A percentile compares a stretch with the other conserved stretches of the same genome.
Evolutionary conservation across 92 coral and sea anemone species (phyloP).

Genomic region (Scolanthus callimorphus): DNA sequence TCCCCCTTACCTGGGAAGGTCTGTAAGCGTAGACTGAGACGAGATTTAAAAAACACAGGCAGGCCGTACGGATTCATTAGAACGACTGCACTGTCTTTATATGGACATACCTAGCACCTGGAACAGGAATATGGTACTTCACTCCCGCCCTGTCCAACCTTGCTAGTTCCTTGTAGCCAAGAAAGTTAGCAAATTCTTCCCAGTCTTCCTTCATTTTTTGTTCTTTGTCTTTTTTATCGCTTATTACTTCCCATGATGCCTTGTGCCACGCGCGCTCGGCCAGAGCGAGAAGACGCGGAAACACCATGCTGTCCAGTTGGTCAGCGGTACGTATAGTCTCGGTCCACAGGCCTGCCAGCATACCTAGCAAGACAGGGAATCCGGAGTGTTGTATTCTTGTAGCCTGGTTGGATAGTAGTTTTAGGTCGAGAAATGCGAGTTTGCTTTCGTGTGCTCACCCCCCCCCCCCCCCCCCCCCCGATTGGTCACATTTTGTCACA

Average conservation of each 20-base stretch:
- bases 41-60: too few species aligned
- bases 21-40: too few species aligned
- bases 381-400: too few species aligned
- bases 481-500: too few species aligned
- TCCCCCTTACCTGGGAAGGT: too few species aligned
- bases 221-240: slow-evolving; percentile 37
- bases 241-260: slow-evolving; percentile 78
- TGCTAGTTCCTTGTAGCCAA: slow-evolving; percentile 78
- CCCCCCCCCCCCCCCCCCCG: background rate
- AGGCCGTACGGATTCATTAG: too few species aligned
- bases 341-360: slow-evolving; percentile 88
- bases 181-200: slow-evolving; percentile 73
- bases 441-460: background rate
- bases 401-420: too few species aligned
- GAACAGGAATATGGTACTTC: slow-evolving; percentile 67
- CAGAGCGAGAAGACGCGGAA: slow-evolving; percentile 82
- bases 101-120: slow-evolving; percentile 78
- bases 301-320: slow-evolving; percentile 83
- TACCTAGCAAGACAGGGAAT: too few species aligned
- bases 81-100: too few species aligned
- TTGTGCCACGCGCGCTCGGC: slow-evolving; percentile 98
- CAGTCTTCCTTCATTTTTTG: slow-evolving; percentile 45
- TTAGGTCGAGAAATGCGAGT: too few species aligned
- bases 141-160: slow-evolving; percentile 77
- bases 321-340: slow-evolving; percentile 86